Evolutionary conservation across 2,113 vertebrate genomes (phyloP), one percentile per base, ranked within the genome.

Genomic region (Craseonycteris thonglongyai): DNA sequence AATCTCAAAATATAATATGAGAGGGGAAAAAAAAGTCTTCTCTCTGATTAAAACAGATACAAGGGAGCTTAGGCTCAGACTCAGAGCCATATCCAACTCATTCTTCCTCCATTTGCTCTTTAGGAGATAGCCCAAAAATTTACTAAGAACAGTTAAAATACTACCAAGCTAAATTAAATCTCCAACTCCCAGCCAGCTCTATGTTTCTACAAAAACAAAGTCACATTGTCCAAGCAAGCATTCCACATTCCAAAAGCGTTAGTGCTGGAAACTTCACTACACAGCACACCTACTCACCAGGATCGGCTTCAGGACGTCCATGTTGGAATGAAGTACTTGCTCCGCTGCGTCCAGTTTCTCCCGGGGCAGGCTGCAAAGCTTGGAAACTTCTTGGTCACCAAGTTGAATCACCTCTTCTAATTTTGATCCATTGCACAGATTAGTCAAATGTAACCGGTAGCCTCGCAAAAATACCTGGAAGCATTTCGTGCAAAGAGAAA

Each of bases 391-490:
- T n/a, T 19, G 80, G 13, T 92, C 93, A 42, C 88, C 66, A 13
- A 94, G 84, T 8, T 49, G 66, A 92, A 97, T 93, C 71, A 81
- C 19, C 19, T 96, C 90, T 94, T 45, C 66, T 56, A 90, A 59
- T 58, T 82, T 96, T 40, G 97, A 96, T 88, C 92, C 93, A 51
- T 63, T 96, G 90, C 97, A 97, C 35, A 97, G 76, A 65, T 33
- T 54, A 7, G 54, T 54, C 92, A 97, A 82, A 90, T 93, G 94
- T 85, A 97, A 95, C 92, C 94, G 91, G 92, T 96, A 96, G 59
- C 97, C 96, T 93, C 96, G 93, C 76, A 97, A 59, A 96, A 97
- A 96, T 7, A 96, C 87, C 97, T 97, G 76, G 58, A 96, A 71
- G 35, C 18, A 49, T 92, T 96, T 68, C 26, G 65, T 40, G 33